These are phyloP conservation scores for Melierax canorus DNA, from an alignment of 2,113 vertebrate species.

Conservation along the genomic window DNA sequence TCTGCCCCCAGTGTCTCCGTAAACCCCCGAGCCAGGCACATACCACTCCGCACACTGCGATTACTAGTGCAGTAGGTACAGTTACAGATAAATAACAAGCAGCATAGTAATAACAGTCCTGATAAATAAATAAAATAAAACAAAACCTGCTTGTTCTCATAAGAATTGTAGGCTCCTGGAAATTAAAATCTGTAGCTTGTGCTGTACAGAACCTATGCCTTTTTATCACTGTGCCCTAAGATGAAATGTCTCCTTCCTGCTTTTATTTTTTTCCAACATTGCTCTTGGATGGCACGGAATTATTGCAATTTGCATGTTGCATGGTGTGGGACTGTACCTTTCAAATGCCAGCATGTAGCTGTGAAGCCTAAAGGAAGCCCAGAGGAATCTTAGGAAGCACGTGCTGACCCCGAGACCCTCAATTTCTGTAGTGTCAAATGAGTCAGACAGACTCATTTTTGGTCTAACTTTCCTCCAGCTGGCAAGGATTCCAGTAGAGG, in stretches of 20 bases:
- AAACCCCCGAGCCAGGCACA: not conserved
- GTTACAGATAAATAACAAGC: not conserved
- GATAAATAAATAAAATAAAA: not conserved
- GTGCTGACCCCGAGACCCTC: fast-evolving
- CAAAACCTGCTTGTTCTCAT: not conserved
- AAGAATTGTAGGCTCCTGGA: not conserved
- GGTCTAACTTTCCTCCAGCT: not conserved
- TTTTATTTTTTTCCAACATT: not conserved
- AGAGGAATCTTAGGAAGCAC: not conserved
- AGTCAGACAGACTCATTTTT: not conserved
- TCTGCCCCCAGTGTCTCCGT: not conserved
- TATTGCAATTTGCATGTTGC: not conserved
- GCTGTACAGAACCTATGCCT: not conserved
- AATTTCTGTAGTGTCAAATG: not conserved
- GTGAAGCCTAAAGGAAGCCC: not conserved
- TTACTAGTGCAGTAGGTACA: not conserved
- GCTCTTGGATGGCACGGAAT: not conserved
- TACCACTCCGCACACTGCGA: not conserved
- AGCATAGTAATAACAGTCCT: not conserved
- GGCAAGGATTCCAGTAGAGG: not conserved
- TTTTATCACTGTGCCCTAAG: not conserved
- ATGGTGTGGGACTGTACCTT: not conserved
- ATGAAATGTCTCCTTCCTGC: not conserved
- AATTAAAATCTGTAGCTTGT: not conserved
- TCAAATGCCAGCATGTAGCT: not conserved